These are phyloP conservation scores for Noctuana brunneofusca DNA, from an alignment of 2,888 invertebrate species.

Conservation along the genomic window DNA sequence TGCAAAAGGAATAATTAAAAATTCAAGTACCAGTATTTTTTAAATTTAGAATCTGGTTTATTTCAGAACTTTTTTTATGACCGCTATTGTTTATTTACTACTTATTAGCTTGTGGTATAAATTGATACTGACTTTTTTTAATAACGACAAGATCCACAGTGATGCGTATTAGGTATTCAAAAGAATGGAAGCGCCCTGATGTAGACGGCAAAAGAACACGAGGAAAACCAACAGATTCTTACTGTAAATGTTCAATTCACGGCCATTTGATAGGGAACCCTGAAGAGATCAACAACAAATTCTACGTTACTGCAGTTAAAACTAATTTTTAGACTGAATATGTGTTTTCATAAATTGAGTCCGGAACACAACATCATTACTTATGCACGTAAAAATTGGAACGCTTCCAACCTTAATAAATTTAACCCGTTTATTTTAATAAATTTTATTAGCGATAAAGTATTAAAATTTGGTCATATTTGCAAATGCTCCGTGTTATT, in stretches of 20 bases:
- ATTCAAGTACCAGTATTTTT: too few relatives aligned
- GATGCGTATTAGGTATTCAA: too few relatives aligned
- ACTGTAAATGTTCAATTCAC: too few relatives aligned
- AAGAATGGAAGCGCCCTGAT: too few relatives aligned
- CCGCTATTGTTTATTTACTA: too few relatives aligned
- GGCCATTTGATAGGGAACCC: not conserved
- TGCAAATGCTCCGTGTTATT: slow-evolving; percentile 18
- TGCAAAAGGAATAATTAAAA: too few relatives aligned
- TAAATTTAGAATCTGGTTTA: too few relatives aligned
- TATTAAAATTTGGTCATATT: slow-evolving; percentile 31
- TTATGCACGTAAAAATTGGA: slow-evolving; percentile 33
- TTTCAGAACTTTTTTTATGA: too few relatives aligned
- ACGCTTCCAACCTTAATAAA: slow-evolving; percentile 32
- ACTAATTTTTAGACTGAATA: slow-evolving; percentile 27
- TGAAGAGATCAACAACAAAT: not conserved
- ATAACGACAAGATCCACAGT: too few relatives aligned
- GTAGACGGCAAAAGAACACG: not conserved
- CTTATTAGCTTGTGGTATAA: too few relatives aligned
- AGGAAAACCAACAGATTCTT: too few relatives aligned
- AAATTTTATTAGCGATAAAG: slow-evolving; percentile 30
- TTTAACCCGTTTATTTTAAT: slow-evolving; percentile 32
- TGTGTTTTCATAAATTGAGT: slow-evolving; percentile 31
- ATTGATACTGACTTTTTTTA: too few relatives aligned
- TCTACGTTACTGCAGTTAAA: slow-evolving; percentile 10
- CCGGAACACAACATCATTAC: slow-evolving; percentile 31